A percentile compares a stretch with the other conserved stretches of the same genome.
phyloP scores from a whole-genome alignment of 2,113 vertebrate genomes.

The Lynx canadensis region DNA sequence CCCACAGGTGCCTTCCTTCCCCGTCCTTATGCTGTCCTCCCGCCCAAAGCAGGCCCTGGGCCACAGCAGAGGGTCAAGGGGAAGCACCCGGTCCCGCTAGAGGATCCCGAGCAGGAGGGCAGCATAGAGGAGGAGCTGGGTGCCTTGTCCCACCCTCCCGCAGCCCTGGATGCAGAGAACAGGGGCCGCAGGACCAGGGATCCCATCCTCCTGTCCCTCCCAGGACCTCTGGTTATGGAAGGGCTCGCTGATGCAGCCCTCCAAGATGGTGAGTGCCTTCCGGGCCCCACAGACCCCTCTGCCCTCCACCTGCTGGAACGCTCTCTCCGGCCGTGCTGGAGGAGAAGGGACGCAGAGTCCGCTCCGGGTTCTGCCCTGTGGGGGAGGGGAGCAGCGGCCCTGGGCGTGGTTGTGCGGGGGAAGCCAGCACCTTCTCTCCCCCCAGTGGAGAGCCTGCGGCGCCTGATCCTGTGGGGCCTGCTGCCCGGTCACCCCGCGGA shows the following conservation, averaged over 20 bases:
- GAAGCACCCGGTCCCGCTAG: neutral
- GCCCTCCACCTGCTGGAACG: neutral
- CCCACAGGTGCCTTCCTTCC: accelerated
- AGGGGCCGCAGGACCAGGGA: neutral
- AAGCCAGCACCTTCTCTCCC: neutral
- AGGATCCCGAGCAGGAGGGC: constrained; percentile 43
- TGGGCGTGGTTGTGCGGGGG: neutral
- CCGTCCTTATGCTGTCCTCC: neutral
- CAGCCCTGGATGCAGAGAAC: neutral
- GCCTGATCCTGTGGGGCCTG: constrained; percentile 80
- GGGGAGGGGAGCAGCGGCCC: accelerated
- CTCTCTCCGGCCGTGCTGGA: neutral
- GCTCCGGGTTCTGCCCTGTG: no score
- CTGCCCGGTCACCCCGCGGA: constrained; percentile 40
- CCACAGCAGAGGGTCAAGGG: constrained; percentile 23
- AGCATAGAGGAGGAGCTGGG: neutral
- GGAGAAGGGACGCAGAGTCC: neutral
- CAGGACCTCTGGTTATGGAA: neutral
- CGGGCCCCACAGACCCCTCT: neutral
- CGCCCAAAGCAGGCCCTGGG: neutral
- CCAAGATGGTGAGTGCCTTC: constrained; percentile 82
- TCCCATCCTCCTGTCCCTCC: constrained; percentile 44
- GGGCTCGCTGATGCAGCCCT: constrained; percentile 84
- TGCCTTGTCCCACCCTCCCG: accelerated
- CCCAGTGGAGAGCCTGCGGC: constrained; percentile 85